Evolutionary conservation across 92 coral and sea anemone genomes (phyloP).

Genomic region (Metridium senile): DNA sequence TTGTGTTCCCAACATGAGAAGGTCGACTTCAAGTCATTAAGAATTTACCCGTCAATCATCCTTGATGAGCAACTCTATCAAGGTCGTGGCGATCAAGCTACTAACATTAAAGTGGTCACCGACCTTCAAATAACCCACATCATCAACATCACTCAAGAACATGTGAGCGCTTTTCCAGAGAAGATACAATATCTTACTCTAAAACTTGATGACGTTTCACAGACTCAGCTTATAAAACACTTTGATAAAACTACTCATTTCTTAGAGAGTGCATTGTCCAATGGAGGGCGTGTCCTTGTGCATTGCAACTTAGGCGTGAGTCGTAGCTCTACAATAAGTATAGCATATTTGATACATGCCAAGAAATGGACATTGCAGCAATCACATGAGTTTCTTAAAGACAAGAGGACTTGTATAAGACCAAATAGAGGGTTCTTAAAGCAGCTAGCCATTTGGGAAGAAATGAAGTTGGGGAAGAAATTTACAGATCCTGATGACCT

Average conservation of each 20-base stretch:
- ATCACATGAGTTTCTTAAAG: constrained; percentile 86
- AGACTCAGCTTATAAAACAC: constrained; percentile 71
- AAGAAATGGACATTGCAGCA: constrained; percentile 73
- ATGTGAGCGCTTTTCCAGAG: constrained; percentile 85
- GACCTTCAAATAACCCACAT: constrained; percentile 84
- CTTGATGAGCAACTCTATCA: constrained; percentile 78
- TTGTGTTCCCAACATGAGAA: constrained; percentile 72
- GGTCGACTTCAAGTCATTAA: constrained; percentile 57
- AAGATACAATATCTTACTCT: constrained; percentile 78
- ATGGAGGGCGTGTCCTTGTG: constrained; percentile 84
- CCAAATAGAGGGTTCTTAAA: constrained; percentile 92
- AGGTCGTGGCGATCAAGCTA: constrained; percentile 96
- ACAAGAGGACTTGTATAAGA: constrained; percentile 77
- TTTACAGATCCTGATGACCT: constrained; percentile 88
- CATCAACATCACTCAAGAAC: constrained; percentile 87
- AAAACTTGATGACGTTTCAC: constrained; percentile 89
- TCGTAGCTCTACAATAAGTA: constrained; percentile 87
- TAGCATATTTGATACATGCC: constrained; percentile 88
- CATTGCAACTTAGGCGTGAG: constrained; percentile 98
- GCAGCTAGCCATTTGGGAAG: constrained; percentile 88
- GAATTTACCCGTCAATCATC: constrained; percentile 83
- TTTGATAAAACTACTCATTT: constrained; percentile 78
- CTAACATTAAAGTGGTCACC: constrained; percentile 58
- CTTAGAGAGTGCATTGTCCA: constrained; percentile 60
- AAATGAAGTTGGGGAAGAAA: constrained; percentile 68